phyloP scores from a whole-genome alignment of 1,140 invertebrate species.

The Drosophila seguyi region DNA sequence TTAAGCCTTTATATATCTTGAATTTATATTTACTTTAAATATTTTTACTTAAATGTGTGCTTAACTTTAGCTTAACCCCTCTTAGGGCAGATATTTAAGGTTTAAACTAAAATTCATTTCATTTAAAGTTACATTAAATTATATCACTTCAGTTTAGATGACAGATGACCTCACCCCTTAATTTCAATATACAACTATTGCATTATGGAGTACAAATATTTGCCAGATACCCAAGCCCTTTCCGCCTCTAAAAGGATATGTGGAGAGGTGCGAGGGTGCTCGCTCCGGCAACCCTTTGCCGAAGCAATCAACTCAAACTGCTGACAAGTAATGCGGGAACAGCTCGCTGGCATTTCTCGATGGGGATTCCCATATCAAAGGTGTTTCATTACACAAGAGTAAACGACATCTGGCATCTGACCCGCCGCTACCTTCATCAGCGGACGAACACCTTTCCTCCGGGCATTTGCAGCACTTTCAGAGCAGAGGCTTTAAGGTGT shows the following conservation, averaged over 20 bases:
- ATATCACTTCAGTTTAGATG: neutral
- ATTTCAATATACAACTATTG: slow-evolving; percentile 14
- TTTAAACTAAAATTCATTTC: neutral
- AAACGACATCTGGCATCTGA: slow-evolving; percentile 37
- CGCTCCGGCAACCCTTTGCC: slow-evolving; percentile 27
- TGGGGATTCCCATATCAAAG: slow-evolving; percentile 32
- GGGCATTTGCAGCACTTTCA: slow-evolving; percentile 5
- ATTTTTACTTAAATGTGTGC: neutral
- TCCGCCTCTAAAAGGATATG: slow-evolving; percentile 2
- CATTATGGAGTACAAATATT: slow-evolving; percentile 50
- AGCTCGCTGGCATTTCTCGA: slow-evolving; percentile 23
- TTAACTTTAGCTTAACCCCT: neutral
- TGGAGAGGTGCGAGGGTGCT: slow-evolving; percentile 3
- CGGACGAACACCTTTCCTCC: neutral
- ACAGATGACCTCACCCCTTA: neutral
- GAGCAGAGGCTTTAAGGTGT: slow-evolving; percentile 11
- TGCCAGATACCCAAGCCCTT: slow-evolving; percentile 16
- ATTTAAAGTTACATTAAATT: neutral
- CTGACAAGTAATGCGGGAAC: slow-evolving; percentile 36
- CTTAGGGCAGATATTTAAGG: too few relatives aligned
- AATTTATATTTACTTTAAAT: neutral
- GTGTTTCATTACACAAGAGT: slow-evolving; percentile 46
- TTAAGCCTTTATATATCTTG: neutral
- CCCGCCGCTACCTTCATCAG: slow-evolving; percentile 7
- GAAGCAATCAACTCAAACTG: slow-evolving; percentile 49